Evolutionary conservation across 1,140 invertebrate genomes (phyloP).

Genomic region (Liolophura sinensis): DNA sequence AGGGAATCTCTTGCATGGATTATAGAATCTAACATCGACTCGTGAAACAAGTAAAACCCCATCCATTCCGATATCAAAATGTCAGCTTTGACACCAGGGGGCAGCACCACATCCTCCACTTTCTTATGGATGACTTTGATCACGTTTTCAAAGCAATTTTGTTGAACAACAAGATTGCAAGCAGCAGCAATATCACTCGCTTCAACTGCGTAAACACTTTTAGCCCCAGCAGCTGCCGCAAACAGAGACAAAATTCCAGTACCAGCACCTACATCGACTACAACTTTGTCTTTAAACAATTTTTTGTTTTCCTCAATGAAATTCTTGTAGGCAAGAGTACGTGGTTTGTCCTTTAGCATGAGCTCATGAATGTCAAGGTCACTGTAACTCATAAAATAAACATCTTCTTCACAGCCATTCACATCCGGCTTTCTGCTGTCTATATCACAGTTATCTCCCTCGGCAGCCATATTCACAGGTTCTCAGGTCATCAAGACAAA

Average conservation of each 20-base stretch:
- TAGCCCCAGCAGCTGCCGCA: slow-evolving; percentile 67
- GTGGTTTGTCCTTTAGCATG: slow-evolving; percentile 47
- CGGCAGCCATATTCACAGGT: no score
- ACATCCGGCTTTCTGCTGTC: no score
- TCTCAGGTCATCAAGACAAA: no score
- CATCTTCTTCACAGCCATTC: not conserved
- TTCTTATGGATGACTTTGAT: slow-evolving; percentile 52
- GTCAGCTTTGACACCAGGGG: slow-evolving; percentile 44
- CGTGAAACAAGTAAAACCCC: slow-evolving; percentile 59
- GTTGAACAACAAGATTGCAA: slow-evolving; percentile 37
- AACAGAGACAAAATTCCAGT: slow-evolving; percentile 57
- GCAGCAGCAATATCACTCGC: slow-evolving; percentile 40
- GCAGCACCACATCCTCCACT: slow-evolving; percentile 46
- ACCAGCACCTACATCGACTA: slow-evolving; percentile 50
- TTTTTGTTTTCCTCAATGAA: slow-evolving; percentile 41
- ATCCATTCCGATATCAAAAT: slow-evolving; percentile 60
- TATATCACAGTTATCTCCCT: no score
- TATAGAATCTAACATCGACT: slow-evolving; percentile 59
- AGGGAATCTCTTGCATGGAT: slow-evolving; percentile 53
- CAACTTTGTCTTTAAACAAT: slow-evolving; percentile 41
- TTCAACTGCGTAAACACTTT: slow-evolving; percentile 54
- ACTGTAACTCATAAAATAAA: slow-evolving; percentile 43
- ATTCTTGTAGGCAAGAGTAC: slow-evolving; percentile 41
- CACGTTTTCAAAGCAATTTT: slow-evolving; percentile 47
- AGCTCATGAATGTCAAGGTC: slow-evolving; percentile 44